phyloP scores from a whole-genome alignment of 1,140 invertebrate species.

The Penaeus chinensis region DNA sequence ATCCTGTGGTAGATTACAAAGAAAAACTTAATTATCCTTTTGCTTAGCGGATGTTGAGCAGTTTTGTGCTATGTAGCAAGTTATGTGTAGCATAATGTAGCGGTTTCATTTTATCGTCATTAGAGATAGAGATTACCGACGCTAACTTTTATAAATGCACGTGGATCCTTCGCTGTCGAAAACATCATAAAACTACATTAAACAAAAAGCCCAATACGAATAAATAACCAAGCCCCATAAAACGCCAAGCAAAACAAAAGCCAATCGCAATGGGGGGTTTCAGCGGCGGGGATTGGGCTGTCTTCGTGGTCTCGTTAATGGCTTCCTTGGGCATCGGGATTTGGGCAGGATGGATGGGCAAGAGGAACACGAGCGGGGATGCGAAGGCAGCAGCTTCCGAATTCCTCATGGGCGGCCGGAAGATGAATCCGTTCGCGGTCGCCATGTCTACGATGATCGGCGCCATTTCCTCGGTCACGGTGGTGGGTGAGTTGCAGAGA shows the following conservation, averaged over 20 bases:
- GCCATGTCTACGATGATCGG: conserved; percentile 27
- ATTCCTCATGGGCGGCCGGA: conserved; percentile 36
- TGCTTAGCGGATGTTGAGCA: no score
- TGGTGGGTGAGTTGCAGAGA: conserved; percentile 1
- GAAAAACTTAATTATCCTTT: no score
- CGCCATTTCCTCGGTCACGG: neutral
- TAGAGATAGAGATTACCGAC: no score
- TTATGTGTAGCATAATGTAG: no score
- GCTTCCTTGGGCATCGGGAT: conserved; percentile 1
- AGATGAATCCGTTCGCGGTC: conserved; percentile 27
- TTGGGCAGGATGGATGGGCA: neutral
- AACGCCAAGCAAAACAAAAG: neutral
- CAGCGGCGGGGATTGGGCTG: conserved; percentile 20
- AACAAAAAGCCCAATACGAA: no score
- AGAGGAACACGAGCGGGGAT: conserved; percentile 6
- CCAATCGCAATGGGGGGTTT: neutral
- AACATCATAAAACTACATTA: no score
- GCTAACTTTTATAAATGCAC: no score
- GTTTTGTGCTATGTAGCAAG: no score
- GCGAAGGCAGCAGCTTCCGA: neutral
- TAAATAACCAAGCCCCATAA: no score
- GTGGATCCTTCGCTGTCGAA: no score
- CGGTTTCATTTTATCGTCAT: no score
- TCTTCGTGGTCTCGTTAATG: neutral
- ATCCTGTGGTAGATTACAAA: no score